These are phyloP conservation scores for Macaca nemestrina DNA, from an alignment of 2,113 vertebrate species.

Conservation along the genomic window DNA sequence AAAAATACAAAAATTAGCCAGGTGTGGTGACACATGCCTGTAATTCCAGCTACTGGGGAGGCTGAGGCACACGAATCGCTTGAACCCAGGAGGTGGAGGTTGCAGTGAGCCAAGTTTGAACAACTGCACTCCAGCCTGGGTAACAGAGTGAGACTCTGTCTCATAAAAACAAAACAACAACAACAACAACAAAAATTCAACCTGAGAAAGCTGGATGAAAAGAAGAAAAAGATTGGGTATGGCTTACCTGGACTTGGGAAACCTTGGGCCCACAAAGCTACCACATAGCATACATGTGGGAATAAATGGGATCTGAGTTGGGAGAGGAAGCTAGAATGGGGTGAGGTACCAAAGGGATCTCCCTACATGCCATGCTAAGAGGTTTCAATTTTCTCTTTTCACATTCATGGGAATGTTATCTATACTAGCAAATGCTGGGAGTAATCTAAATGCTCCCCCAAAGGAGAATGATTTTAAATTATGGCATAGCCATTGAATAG, in stretches of 20 bases:
- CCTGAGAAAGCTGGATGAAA: background rate
- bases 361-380: background rate
- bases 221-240: background rate
- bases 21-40: background rate
- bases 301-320: background rate
- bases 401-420: background rate
- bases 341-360: background rate
- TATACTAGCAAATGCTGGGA: background rate
- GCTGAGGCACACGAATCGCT: no score
- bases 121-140: no score
- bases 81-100: no score
- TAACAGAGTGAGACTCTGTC: no score
- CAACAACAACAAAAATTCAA: background rate
- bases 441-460: background rate
- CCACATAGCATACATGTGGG: background rate
- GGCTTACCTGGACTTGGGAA: conserved; percentile 12
- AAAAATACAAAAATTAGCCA: background rate
- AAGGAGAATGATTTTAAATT: background rate
- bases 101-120: no score
- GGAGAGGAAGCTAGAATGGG: background rate
- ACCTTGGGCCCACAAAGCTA: background rate
- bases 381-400: conserved; percentile 36
- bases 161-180: background rate
- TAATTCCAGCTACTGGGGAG: background rate
- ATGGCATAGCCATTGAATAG: background rate